Evolutionary conservation across 2,888 invertebrate species (phyloP).

Genomic region (Perdita meconis): DNA sequence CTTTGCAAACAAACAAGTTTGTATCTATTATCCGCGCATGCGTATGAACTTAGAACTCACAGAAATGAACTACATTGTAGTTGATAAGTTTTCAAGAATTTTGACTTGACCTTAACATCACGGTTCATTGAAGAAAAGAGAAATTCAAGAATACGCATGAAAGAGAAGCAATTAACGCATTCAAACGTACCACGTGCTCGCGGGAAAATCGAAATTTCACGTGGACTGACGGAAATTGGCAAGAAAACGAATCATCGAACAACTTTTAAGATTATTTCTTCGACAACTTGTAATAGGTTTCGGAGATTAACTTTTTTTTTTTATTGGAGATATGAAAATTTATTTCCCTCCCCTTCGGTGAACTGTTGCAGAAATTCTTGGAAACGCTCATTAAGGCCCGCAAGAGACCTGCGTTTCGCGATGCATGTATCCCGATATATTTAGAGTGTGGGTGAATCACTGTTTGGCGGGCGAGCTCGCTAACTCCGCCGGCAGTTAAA

Average conservation of each 20-base stretch:
- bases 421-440: conserved; percentile 79
- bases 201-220: conserved; percentile 15
- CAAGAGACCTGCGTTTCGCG: conserved; percentile 64
- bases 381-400: conserved; percentile 56
- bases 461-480: conserved; percentile 73
- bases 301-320: neutral
- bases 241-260: neutral
- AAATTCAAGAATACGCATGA: conserved; percentile 21
- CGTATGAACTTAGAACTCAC: conserved; percentile 79
- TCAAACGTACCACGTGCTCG: neutral
- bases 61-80: conserved; percentile 75
- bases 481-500: conserved; percentile 77
- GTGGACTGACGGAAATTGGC: neutral
- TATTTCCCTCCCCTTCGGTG: conserved; percentile 5
- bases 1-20: too few species aligned
- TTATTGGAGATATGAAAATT: neutral
- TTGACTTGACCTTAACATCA: conserved; percentile 64
- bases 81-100: conserved; percentile 60
- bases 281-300: neutral
- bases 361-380: conserved; percentile 41
- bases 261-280: neutral
- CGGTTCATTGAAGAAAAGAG: neutral
- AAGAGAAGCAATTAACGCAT: conserved; percentile 34
- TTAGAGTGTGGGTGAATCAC: conserved; percentile 83
- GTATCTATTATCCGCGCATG: conserved; percentile 81